Base-by-base conservation (phyloP, 2,888 invertebrate genomes). In the Drosophila dives region DNA sequence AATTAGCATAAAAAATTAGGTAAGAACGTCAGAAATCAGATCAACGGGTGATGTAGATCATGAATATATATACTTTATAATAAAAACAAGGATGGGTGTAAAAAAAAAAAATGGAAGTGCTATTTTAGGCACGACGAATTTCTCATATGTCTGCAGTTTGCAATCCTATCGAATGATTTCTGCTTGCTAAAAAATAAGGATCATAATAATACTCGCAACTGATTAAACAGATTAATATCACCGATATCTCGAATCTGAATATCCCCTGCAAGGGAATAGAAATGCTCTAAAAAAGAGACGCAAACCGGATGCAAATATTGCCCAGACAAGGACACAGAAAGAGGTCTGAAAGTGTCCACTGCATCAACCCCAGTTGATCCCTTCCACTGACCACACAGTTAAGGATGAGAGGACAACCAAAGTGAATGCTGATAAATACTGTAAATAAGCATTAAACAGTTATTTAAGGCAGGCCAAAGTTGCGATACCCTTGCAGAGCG, bases 361-460 rank as follows among this genome's bases (percentile, higher is more conserved):
- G 66, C 53, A 49, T 45, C n/a, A 23, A 10, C 12, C 34, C 36
- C 40, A 23, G 34, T n/a, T 5, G 42, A 26, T 53, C 33, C 42
- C 45, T 8, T 15, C 20, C 23, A 23, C 15, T 45, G 20, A 15
- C 15, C 45, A 8, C 59, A 64, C 74, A 64, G 36, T 58, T 67
- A 8, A 49, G 48, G 20, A 12, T 3, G 42, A 23, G 40, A 34
- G 48, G 60, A 66, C 11, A 29, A 6, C 6, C 29, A 42, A 33
- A 55, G 11, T 53, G 53, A 40, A 20, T 10, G 42, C 36, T 23
- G 65, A 26, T 66, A 66, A 55, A 68, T 26, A 20, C 54, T 42
- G 64, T 61, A 76, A 72, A 64, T 81, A 86, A 83, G 86, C 72
- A 82, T 78, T 75, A 70, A 69, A 12, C 3, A 12, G 11, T 6